A percentile compares a stretch with the other conserved stretches of the same genome.
Evolutionary conservation across 2,888 invertebrate species (phyloP).

Genomic region (Drymonia ruficornis): DNA sequence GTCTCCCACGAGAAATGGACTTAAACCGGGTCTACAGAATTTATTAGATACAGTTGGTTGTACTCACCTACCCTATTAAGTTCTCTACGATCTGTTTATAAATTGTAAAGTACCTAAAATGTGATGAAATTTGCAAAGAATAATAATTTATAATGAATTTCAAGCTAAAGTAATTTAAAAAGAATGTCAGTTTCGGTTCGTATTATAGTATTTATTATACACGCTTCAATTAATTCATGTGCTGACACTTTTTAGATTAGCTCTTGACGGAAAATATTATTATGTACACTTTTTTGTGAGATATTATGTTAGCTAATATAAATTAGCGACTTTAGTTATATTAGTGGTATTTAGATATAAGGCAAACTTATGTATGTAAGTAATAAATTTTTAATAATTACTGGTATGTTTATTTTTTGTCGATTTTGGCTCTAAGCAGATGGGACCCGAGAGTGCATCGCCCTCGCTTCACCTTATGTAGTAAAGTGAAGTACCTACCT

Average conservation of each 20-base stretch:
- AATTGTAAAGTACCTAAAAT: slow-evolving; percentile 75
- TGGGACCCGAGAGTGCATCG: too few species aligned
- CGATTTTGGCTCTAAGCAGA: background rate
- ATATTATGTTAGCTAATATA: slow-evolving; percentile 78
- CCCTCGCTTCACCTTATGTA: too few species aligned
- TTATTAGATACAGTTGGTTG: slow-evolving; percentile 25
- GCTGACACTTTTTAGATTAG: slow-evolving; percentile 64
- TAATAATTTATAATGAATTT: slow-evolving; percentile 66
- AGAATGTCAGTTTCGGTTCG: slow-evolving; percentile 65
- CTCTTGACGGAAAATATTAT: slow-evolving; percentile 61
- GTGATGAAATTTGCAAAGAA: slow-evolving; percentile 74
- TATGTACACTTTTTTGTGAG: slow-evolving; percentile 70
- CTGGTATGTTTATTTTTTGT: slow-evolving; percentile 20
- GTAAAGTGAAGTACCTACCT: too few species aligned
- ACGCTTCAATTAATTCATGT: slow-evolving; percentile 61
- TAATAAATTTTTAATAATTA: slow-evolving; percentile 80
- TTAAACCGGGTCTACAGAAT: slow-evolving; percentile 32
- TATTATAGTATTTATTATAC: slow-evolving; percentile 78
- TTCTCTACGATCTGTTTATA: slow-evolving; percentile 70
- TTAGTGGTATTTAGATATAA: slow-evolving; percentile 71
- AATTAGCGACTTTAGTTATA: slow-evolving; percentile 73
- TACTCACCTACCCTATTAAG: slow-evolving; percentile 43
- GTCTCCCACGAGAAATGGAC: slow-evolving; percentile 39
- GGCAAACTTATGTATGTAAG: slow-evolving; percentile 80
- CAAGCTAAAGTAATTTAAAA: slow-evolving; percentile 53